phyloP scores from a whole-genome alignment of 2,888 invertebrate genomes.

The Drosophila neonasuta region DNA sequence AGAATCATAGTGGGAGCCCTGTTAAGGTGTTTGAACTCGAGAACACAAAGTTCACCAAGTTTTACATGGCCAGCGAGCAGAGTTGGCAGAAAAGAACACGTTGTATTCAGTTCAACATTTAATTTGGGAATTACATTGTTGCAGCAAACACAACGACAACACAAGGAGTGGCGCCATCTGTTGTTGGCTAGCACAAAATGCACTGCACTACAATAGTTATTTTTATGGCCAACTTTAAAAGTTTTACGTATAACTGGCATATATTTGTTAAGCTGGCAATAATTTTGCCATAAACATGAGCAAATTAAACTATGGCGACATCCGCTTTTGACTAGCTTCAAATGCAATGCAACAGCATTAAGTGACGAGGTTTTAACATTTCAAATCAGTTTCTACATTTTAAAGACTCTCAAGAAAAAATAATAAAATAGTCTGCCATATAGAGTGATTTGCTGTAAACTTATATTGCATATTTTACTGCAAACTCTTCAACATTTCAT shows the following conservation, averaged over 20 bases:
- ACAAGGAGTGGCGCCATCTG: conserved; percentile 18
- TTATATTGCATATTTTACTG: not conserved
- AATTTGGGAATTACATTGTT: conserved; percentile 28
- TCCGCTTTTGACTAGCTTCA: not conserved
- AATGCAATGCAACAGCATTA: not conserved
- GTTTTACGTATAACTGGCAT: not conserved
- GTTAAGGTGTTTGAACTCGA: conserved; percentile 62
- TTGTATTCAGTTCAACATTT: conserved; percentile 23
- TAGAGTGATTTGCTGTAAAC: not conserved
- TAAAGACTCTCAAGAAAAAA: not conserved
- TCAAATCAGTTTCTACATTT: not conserved
- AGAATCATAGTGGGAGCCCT: conserved; percentile 3
- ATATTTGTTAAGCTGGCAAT: not conserved
- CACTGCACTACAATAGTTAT: not conserved
- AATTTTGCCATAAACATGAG: not conserved
- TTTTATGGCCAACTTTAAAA: not conserved
- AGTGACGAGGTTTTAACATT: not conserved
- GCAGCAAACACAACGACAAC: not conserved
- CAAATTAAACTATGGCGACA: not conserved
- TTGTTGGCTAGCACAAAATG: not conserved
- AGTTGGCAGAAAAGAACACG: conserved; percentile 11
- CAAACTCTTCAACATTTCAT: not conserved
- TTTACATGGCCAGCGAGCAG: conserved; percentile 5
- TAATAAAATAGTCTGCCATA: not conserved
- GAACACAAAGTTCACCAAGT: conserved; percentile 43